Base-by-base conservation (phyloP, 2,797 vertebrate species). In the Orientallactaga sibirica region DNA sequence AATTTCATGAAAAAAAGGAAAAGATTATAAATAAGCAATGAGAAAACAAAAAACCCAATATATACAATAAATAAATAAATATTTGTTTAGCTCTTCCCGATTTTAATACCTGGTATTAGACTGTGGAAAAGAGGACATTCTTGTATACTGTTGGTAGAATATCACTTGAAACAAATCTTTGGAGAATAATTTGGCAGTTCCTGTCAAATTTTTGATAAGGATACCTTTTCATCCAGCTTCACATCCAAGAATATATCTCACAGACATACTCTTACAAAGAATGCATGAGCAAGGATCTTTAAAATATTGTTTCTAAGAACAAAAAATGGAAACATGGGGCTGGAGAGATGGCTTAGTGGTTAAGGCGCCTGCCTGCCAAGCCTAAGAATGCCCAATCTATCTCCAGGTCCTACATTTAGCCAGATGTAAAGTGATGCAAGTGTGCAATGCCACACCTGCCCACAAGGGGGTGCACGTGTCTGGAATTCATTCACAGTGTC, bases 131-230 rank as follows among this genome's bases (percentile, higher is more conserved):
- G 61, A 52, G 7, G 24, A 18, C 61, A 89, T 88, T 91, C 27
- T 80, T 78, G 74, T 22, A 84, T 19, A 87, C 11, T 84, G 3
- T 19, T 77, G 52, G 25, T 94, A 12, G 64, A 75, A 73, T 93
- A n/a, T 55, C 88, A 83, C 90, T 82, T 86, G 68, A 37, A 18
- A 52, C 41, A 85, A 71, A 91, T 41, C n/a, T 73, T 92, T 88
- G 7, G 43, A 85, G 48, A 29, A 67, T 77, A 91, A 88, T n/a
- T 88, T 88, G 48, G 20, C 37, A 86, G 58, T 37, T 75, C 24
- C 9, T 92, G 14, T 75, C 18, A 83, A 41, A 87, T 85, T 82
- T 87, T 83, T 87, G 68, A 86, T 33, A 64, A 43, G 16, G 33
- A 80, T 43, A 83, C 5, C 5, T 33, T 83, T 79, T 86, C n/a